A percentile compares a stretch with the other conserved stretches of the same genome.
Evolutionary conservation across 2,113 vertebrate species (phyloP).

Genomic region (Coturnix japonica): DNA sequence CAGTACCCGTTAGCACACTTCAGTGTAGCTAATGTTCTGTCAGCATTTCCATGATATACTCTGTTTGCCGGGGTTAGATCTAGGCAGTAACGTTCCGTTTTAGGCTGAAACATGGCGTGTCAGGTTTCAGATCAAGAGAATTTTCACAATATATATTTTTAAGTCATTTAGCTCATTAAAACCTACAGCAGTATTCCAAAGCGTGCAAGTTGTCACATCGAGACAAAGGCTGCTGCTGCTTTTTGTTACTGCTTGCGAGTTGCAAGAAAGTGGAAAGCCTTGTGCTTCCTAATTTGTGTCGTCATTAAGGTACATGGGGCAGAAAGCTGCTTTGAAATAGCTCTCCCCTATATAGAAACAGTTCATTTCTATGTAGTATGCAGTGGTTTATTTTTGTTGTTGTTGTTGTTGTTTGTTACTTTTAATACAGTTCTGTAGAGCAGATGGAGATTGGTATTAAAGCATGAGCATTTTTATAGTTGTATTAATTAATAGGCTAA

Average conservation of each 20-base stretch:
- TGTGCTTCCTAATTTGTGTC: not conserved
- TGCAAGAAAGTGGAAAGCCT: not conserved
- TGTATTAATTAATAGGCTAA: constrained; percentile 14
- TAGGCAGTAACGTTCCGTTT: not conserved
- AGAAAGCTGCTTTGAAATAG: not conserved
- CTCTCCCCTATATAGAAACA: not conserved
- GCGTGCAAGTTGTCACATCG: not conserved
- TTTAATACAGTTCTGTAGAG: not conserved
- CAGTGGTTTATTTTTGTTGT: not conserved
- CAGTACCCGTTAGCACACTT: constrained; percentile 38
- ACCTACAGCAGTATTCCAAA: not conserved
- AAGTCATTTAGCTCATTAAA: constrained; percentile 29
- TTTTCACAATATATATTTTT: not conserved
- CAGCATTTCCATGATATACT: constrained; percentile 36
- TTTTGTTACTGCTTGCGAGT: not conserved
- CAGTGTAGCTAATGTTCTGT: constrained; percentile 29
- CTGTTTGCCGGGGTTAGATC: constrained; percentile 14
- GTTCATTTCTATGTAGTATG: not conserved
- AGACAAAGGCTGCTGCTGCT: not conserved
- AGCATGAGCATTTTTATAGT: not conserved
- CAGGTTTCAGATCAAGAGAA: not conserved
- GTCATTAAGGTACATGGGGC: not conserved
- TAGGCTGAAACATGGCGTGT: not conserved
- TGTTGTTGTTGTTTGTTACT: not conserved
- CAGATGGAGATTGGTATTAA: not conserved